A percentile compares a stretch with the other conserved stretches of the same genome.
Evolutionary conservation across 2,113 vertebrate genomes (phyloP).

Genomic region (Colossoma macropomum): DNA sequence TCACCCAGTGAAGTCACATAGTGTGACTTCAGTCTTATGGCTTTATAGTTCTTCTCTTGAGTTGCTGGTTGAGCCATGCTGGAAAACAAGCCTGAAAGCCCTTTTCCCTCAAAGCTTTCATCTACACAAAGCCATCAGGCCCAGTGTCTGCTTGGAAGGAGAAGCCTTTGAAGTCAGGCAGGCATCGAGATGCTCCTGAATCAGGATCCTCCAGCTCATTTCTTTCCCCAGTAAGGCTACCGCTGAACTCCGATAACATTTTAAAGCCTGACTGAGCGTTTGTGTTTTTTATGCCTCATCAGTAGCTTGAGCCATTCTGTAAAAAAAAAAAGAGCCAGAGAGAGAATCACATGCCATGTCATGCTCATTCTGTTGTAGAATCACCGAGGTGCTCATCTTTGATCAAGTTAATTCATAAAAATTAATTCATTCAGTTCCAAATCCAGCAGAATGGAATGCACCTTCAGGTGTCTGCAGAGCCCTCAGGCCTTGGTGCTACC

Average conservation of each 20-base stretch:
- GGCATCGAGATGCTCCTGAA: background rate
- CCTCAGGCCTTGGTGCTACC: background rate
- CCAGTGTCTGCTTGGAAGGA: background rate
- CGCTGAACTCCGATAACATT: background rate
- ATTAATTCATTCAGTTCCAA: slow-evolving; percentile 68
- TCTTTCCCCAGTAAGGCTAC: background rate
- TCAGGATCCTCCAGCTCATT: background rate
- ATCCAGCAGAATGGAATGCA: slow-evolving; percentile 77
- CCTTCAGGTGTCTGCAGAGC: slow-evolving; percentile 40
- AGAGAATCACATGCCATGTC: background rate
- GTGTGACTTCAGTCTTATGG: background rate
- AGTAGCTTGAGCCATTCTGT: background rate
- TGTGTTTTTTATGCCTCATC: background rate
- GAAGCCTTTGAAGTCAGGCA: slow-evolving; percentile 4
- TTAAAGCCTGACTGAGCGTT: background rate
- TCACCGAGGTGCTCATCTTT: slow-evolving; percentile 60
- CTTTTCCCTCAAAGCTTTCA: slow-evolving; percentile 8
- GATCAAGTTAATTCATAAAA: slow-evolving; percentile 68
- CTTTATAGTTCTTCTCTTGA: background rate
- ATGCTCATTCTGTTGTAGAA: background rate
- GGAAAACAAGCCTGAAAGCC: slow-evolving; percentile 3
- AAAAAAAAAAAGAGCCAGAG: background rate
- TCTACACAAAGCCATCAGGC: slow-evolving; percentile 8
- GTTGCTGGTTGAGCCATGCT: background rate
- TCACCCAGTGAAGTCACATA: background rate